phyloP scores from a whole-genome alignment of 2,888 invertebrate genomes.

The Rhagophthalmus giganteus region DNA sequence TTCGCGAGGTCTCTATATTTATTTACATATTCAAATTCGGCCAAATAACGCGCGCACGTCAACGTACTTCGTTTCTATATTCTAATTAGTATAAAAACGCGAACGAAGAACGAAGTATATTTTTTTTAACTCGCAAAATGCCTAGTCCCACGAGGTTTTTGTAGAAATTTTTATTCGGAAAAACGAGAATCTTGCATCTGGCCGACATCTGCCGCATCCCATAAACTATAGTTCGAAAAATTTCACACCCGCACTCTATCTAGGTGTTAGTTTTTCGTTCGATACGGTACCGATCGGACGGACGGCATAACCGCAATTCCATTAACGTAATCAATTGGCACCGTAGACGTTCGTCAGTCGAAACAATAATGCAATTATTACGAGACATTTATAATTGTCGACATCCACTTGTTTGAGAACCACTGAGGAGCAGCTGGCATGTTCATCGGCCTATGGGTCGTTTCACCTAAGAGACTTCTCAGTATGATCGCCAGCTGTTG shows the following conservation, averaged over 20 bases:
- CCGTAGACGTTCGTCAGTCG: too few relatives aligned
- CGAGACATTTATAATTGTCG: too few relatives aligned
- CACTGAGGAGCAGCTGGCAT: constrained; percentile 23
- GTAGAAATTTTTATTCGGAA: constrained; percentile 5
- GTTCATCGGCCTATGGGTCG: constrained; percentile 19
- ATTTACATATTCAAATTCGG: too few relatives aligned
- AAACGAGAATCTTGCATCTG: constrained; percentile 17
- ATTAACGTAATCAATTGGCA: background rate
- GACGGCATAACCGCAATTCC: background rate
- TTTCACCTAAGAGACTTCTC: constrained; percentile 9
- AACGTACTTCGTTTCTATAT: too few relatives aligned
- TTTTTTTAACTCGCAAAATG: background rate
- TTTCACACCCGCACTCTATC: constrained; percentile 6
- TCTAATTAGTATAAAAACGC: too few relatives aligned
- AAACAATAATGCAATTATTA: too few relatives aligned
- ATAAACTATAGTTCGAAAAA: constrained; percentile 12
- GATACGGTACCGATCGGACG: too few relatives aligned
- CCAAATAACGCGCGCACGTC: too few relatives aligned
- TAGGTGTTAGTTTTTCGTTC: too few relatives aligned
- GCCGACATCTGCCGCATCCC: constrained; percentile 20
- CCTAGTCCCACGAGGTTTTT: background rate
- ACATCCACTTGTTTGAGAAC: constrained; percentile 26
- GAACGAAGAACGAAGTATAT: too few relatives aligned
- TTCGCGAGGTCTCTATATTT: background rate
- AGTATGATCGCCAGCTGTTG: constrained; percentile 21